A percentile compares a stretch with the other conserved stretches of the same genome.
Evolutionary conservation across 2,888 invertebrate species (phyloP).

Genomic region (Dasypolia templi): DNA sequence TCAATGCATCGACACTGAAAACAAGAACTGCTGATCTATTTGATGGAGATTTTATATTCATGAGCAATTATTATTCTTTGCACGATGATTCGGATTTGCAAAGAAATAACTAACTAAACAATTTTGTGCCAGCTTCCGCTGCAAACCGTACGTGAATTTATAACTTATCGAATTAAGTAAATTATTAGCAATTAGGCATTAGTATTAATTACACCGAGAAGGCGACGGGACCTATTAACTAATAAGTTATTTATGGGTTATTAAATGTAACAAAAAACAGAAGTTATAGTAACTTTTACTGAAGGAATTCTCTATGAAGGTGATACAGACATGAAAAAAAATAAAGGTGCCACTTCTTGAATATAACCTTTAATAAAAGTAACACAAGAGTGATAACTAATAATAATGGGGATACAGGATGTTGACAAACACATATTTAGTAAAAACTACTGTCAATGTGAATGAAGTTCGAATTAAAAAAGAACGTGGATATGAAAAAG

Average conservation of each 20-base stretch:
- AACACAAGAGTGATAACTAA: neutral
- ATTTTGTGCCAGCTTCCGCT: neutral
- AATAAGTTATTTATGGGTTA: constrained; percentile 49
- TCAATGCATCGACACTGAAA: neutral
- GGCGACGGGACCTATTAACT: constrained; percentile 35
- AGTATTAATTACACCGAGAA: constrained; percentile 52
- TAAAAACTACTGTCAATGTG: neutral
- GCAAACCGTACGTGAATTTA: constrained; percentile 42
- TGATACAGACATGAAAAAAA: constrained; percentile 30
- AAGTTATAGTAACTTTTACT: constrained; percentile 33
- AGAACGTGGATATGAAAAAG: neutral
- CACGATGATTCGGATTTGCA: neutral
- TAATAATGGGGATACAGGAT: neutral
- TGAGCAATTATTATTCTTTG: neutral
- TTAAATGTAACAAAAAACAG: constrained; percentile 46
- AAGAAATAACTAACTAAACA: neutral
- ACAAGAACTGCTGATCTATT: neutral
- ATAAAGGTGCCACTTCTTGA: neutral
- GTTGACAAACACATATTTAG: neutral
- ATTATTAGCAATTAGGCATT: constrained; percentile 36
- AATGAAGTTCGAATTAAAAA: neutral
- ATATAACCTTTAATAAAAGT: neutral
- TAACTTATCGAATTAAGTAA: constrained; percentile 30
- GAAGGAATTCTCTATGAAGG: constrained; percentile 14
- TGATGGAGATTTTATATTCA: neutral